Conservation (phyloP, 2,113 vertebrate species). For the Promerops cafer region DNA sequence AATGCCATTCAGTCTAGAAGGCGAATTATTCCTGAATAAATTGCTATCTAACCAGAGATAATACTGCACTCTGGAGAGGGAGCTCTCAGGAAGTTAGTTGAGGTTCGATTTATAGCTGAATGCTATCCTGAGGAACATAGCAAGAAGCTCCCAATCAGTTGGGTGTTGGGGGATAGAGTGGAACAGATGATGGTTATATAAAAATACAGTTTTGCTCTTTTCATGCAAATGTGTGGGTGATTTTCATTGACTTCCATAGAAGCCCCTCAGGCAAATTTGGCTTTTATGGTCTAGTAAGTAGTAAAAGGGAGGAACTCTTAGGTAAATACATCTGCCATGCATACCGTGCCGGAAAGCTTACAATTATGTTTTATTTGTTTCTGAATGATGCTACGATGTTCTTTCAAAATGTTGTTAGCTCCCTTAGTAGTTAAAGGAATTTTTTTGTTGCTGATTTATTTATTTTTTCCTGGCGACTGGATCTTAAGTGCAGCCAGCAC, state of each 20-base stretch:
- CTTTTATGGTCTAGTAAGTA: neutral
- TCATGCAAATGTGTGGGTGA: neutral
- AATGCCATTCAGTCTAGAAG: neutral
- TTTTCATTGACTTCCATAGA: conserved; percentile 3
- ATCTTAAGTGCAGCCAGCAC: neutral
- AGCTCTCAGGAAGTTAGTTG: neutral
- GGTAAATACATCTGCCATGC: conserved; percentile 52
- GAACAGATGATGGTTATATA: neutral
- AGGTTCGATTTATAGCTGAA: neutral
- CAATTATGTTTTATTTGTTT: conserved; percentile 15
- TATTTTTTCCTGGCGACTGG: conserved; percentile 11
- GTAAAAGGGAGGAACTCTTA: neutral
- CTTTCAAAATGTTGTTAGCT: neutral
- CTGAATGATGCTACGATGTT: neutral
- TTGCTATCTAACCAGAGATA: neutral
- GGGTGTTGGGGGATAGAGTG: neutral
- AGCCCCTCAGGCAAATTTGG: neutral
- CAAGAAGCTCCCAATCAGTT: neutral
- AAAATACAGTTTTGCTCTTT: conserved; percentile 15
- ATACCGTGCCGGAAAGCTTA: neutral
- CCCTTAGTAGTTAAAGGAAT: conserved; percentile 16
- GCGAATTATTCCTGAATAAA: neutral
- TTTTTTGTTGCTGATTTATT: conserved; percentile 44
- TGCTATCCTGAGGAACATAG: neutral
- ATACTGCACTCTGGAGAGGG: neutral